Evolutionary conservation across 2,888 invertebrate genomes (phyloP).

Genomic region (Stenolophus ochropezus): DNA sequence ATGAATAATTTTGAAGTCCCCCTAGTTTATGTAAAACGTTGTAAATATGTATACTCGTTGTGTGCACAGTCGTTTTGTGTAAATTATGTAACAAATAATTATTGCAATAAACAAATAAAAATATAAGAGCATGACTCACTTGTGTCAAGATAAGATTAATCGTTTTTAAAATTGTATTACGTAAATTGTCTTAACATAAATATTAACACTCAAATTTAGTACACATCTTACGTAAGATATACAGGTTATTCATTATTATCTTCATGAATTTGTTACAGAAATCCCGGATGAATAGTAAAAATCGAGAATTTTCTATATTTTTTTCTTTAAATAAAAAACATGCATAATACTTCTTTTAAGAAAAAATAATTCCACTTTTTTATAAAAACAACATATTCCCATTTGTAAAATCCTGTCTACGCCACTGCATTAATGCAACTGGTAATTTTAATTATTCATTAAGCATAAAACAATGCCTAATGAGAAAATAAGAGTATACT

Average conservation of each 20-base stretch:
- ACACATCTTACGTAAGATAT: background rate
- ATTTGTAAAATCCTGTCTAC: no score
- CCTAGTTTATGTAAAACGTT: background rate
- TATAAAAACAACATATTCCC: no score
- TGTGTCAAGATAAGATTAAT: background rate
- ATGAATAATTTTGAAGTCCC: background rate
- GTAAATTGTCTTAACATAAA: background rate
- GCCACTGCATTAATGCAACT: no score
- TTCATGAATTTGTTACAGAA: no score
- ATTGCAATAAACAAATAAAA: background rate
- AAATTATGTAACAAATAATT: background rate
- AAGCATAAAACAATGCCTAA: no score
- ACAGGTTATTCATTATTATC: background rate
- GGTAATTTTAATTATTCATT: no score
- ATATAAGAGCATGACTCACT: background rate
- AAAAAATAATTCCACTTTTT: no score
- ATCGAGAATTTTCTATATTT: no score
- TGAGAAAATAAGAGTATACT: no score
- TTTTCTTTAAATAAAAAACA: no score
- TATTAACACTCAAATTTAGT: background rate
- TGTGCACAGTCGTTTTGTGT: background rate
- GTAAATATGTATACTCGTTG: background rate
- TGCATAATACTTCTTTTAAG: no score
- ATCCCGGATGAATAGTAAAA: no score
- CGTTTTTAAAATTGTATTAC: background rate